Conservation (phyloP, 1,140 invertebrate species). For the Saxidomus purpurata region DNA sequence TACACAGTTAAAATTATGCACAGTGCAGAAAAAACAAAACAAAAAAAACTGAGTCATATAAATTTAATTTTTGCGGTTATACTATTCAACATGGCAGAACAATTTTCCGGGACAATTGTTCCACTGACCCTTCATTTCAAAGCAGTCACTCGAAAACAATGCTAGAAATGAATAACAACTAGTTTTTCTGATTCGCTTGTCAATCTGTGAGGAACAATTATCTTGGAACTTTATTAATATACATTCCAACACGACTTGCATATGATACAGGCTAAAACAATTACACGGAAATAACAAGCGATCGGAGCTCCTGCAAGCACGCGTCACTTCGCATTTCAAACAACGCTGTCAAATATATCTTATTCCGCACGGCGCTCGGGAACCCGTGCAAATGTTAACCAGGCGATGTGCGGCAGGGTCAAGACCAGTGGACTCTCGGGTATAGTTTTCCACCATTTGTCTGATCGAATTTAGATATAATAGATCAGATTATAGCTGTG, state of each 20-base stretch:
- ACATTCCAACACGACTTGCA: constrained; percentile 65
- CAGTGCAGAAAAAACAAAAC: neutral
- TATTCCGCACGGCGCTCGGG: constrained; percentile 40
- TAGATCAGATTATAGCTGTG: constrained; percentile 39
- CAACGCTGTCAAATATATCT: constrained; percentile 65
- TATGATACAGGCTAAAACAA: constrained; percentile 68
- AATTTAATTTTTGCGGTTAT: constrained; percentile 7
- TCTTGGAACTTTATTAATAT: constrained; percentile 64
- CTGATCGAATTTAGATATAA: constrained; percentile 67
- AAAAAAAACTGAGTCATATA: neutral
- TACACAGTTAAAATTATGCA: too few relatives aligned
- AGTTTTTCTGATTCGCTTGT: constrained; percentile 65
- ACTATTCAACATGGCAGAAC: constrained; percentile 32
- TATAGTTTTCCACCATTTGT: constrained; percentile 62
- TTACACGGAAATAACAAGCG: constrained; percentile 53
- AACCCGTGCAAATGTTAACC: constrained; percentile 64
- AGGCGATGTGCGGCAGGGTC: constrained; percentile 42
- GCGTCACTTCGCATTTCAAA: constrained; percentile 67
- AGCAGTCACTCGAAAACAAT: constrained; percentile 44
- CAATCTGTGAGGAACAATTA: constrained; percentile 55
- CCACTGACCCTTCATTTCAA: constrained; percentile 58
- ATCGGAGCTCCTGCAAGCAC: constrained; percentile 49
- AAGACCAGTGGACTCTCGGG: constrained; percentile 45
- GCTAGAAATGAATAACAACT: constrained; percentile 56
- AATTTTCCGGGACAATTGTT: constrained; percentile 49